A percentile compares a stretch with the other conserved stretches of the same genome.
phyloP scores from a whole-genome alignment of 2,113 vertebrate species.

The Sturnira hondurensis region DNA sequence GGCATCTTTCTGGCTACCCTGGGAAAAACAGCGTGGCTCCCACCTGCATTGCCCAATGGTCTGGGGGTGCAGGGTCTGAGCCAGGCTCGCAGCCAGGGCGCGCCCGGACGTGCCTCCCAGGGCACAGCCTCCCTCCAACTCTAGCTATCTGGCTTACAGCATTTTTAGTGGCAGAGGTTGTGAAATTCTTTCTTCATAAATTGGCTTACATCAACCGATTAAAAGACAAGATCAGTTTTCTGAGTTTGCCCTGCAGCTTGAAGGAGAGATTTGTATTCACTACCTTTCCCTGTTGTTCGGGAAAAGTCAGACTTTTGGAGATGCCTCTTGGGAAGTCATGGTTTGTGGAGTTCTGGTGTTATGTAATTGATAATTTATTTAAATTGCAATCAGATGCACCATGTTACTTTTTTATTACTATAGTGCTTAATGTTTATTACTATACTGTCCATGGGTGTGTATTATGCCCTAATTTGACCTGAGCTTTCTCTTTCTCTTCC shows the following conservation, averaged over 20 bases:
- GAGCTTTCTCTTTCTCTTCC: neutral
- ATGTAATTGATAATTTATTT: neutral
- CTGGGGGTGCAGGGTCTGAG: neutral
- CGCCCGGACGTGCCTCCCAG: neutral
- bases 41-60: neutral
- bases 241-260: neutral
- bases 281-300: neutral
- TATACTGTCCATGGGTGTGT: rapidly evolving
- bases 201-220: neutral
- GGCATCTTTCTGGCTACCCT: rapidly evolving
- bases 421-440: no score
- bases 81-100: rapidly evolving
- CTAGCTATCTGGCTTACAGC: neutral
- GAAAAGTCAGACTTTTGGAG: neutral
- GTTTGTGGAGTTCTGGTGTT: neutral
- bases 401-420: rapidly evolving
- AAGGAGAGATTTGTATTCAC: neutral
- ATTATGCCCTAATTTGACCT: rapidly evolving
- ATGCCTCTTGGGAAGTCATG: neutral
- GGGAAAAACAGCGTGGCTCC: neutral
- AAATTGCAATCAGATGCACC: no score
- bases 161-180: neutral
- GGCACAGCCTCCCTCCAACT: neutral
- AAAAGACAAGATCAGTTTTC: neutral
- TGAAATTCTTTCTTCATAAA: constrained; percentile 27